Base-by-base conservation (phyloP, 2,113 vertebrate species). In the Oxygymnocypris stewartii region DNA sequence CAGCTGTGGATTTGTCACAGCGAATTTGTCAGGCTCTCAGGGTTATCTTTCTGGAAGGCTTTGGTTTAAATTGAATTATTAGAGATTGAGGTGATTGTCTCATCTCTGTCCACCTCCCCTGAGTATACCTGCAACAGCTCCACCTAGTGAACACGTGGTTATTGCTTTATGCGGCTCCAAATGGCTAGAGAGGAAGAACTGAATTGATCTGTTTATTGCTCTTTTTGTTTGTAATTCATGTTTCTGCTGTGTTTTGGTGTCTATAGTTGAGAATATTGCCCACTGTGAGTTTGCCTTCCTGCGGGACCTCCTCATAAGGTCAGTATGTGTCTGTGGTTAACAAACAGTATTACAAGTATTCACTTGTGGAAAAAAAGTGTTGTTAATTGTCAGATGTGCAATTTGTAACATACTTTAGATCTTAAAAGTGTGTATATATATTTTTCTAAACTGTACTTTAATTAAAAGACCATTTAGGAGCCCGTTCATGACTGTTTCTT, bases 271-370 rank as follows among this genome's bases (percentile, higher is more conserved):
- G 94, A 99, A 99, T 91, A 98, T 97, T 47, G 96, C 95, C 88
- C 98, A 99, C 93, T 99, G 98, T 93, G 98, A 99, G 96, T 99
- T 99, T 20, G 97, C 98, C 87, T 98, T 97, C 92, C 94, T 99
- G 93, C 94, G 97, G 87, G 98, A 99, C 92, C 97, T 99, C 77
- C 97, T 99, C 61, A 99, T 99, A 94, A 98, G 98, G 98, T 99
- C 74, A 92, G 93, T 76, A 23, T 25, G 13, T 13, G 12, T 67
- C 12, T 82, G 44, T 82, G 28, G 9, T 85, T 40, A 51, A 78
- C 35, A 40, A 40, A 74, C 20, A n/a, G 9, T 44, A 44, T 47
- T 47, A 25, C 40, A 47, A 23, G 6, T 47, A 8, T 75, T 25
- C 23, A 3, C 42, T 75, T 44, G 20, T 75, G 54, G 16, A 6